phyloP scores from a whole-genome alignment of 2,888 invertebrate species.

The Scaptomyza reducta region DNA sequence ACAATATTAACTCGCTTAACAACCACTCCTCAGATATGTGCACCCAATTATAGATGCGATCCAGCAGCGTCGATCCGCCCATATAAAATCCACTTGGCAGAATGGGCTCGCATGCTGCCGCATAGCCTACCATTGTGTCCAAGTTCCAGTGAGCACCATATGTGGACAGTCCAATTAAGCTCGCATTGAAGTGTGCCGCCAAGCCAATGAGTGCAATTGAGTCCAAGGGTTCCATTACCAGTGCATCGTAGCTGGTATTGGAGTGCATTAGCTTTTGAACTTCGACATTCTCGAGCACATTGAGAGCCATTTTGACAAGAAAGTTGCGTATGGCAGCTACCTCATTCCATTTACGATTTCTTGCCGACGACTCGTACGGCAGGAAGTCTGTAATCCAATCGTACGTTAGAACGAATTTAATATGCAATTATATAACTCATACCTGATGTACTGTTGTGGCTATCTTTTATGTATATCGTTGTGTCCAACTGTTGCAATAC shows the following conservation, averaged over 20 bases:
- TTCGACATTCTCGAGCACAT: conserved; percentile 41
- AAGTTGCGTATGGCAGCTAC: conserved; percentile 16
- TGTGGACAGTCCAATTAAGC: conserved; percentile 66
- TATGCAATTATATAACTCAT: background rate
- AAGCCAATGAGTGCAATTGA: conserved; percentile 80
- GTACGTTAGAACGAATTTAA: background rate
- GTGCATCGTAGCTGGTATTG: conserved; percentile 75
- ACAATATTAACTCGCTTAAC: too few species aligned
- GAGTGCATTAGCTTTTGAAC: conserved; percentile 69
- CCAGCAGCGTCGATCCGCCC: too few species aligned
- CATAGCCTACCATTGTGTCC: conserved; percentile 67
- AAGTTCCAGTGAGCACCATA: conserved; percentile 65
- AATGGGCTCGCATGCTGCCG: conserved; percentile 70
- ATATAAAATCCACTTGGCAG: conserved; percentile 2
- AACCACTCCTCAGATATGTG: too few species aligned
- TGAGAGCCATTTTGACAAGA: conserved; percentile 18
- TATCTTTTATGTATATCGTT: conserved; percentile 32
- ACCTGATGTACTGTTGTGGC: conserved; percentile 17
- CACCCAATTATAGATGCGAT: too few species aligned
- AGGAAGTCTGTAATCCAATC: background rate
- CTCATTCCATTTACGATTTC: conserved; percentile 26
- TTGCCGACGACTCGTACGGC: background rate
- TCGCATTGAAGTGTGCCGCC: conserved; percentile 73
- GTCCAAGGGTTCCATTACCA: conserved; percentile 76
- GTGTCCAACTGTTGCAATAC: conserved; percentile 1